Conservation (phyloP, 1,140 invertebrate species). For the Drusus annulatus region DNA sequence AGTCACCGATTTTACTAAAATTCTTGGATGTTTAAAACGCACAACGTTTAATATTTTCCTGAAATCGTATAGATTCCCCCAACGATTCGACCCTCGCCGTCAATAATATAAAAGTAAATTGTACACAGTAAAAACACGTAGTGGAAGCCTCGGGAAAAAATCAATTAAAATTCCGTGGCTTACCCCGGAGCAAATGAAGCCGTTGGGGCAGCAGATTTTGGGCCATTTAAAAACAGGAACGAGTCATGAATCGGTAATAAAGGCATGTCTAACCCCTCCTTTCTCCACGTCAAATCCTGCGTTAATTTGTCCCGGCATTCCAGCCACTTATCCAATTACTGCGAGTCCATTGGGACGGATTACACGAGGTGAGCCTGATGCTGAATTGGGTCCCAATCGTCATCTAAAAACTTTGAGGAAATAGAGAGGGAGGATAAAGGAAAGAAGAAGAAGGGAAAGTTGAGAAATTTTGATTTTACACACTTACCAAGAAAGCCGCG, state of each 20-base stretch:
- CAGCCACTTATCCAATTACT: slow-evolving; percentile 58
- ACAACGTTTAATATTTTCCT: too few species aligned
- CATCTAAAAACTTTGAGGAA: too few species aligned
- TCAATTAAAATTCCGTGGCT: slow-evolving; percentile 51
- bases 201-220: slow-evolving; percentile 47
- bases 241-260: slow-evolving; percentile 57
- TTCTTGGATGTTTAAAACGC: too few species aligned
- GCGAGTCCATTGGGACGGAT: neutral
- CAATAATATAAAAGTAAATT: neutral
- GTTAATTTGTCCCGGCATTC: slow-evolving; percentile 57
- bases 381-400: too few species aligned
- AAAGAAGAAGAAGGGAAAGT: too few species aligned
- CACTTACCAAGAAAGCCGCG: too few species aligned
- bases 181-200: slow-evolving; percentile 49
- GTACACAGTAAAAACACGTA: slow-evolving; percentile 8
- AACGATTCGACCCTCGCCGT: neutral
- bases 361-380: too few species aligned
- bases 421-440: too few species aligned
- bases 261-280: slow-evolving; percentile 44
- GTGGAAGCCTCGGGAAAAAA: slow-evolving; percentile 27
- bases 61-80: too few species aligned
- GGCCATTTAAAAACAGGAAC: slow-evolving; percentile 52
- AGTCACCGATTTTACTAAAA: too few species aligned
- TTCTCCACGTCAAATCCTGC: slow-evolving; percentile 40
- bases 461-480: too few species aligned